Evolutionary conservation across 2,888 invertebrate species (phyloP).

Genomic region (Macaria notata): DNA sequence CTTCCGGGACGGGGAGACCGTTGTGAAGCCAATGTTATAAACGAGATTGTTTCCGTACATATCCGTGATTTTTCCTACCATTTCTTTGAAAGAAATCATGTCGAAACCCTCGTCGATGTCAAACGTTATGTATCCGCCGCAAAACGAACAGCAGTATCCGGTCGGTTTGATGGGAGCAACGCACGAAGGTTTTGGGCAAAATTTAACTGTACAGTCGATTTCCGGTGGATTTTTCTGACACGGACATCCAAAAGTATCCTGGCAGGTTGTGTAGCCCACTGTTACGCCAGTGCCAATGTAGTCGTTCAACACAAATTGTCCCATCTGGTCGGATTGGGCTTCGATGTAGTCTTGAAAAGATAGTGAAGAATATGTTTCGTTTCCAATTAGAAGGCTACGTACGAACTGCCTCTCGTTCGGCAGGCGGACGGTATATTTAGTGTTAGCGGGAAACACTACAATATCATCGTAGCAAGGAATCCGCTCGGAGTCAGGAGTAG

Average conservation of each 20-base stretch:
- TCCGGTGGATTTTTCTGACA: conserved; percentile 52
- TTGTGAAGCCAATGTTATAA: conserved; percentile 57
- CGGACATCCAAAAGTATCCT: conserved; percentile 57
- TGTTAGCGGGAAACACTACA: conserved; percentile 59
- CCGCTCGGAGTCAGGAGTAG: conserved; percentile 75
- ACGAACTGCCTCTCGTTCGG: conserved; percentile 53
- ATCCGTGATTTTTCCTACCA: conserved; percentile 46
- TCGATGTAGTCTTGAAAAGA: conserved; percentile 32
- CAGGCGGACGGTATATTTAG: conserved; percentile 51
- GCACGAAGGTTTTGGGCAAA: conserved; percentile 58
- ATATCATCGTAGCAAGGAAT: conserved; percentile 72
- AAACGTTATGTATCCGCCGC: conserved; percentile 61
- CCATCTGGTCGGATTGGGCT: conserved; percentile 32
- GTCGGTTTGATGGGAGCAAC: conserved; percentile 59
- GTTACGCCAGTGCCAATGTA: conserved; percentile 39
- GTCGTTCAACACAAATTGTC: conserved; percentile 50
- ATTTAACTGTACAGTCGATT: conserved; percentile 60
- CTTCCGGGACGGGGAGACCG: conserved; percentile 35
- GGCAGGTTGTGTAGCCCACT: conserved; percentile 33
- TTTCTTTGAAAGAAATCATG: conserved; percentile 49
- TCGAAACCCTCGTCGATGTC: conserved; percentile 55
- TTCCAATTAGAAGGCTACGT: conserved; percentile 43
- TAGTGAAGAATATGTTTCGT: conserved; percentile 32
- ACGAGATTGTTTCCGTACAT: conserved; percentile 47
- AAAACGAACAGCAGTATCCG: conserved; percentile 70